Conservation (phyloP, 2,888 invertebrate genomes). For the Drosophila gaucha region DNA sequence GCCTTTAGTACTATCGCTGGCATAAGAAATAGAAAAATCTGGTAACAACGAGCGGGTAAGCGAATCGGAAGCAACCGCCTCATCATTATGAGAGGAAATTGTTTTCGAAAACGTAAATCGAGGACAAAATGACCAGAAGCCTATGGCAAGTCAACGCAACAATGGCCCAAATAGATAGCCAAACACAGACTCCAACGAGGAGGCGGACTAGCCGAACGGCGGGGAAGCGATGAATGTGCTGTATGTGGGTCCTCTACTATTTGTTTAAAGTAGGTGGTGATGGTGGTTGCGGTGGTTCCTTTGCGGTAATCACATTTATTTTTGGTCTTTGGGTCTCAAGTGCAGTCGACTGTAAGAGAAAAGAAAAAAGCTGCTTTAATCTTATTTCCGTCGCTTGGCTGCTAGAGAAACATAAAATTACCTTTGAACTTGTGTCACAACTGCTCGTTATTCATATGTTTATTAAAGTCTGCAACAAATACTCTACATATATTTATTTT, state of each 20-base stretch:
- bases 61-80: slow-evolving; percentile 56
- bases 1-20: slow-evolving; percentile 24
- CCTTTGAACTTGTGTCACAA: slow-evolving; percentile 57
- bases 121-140: slow-evolving; percentile 72
- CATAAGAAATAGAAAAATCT: slow-evolving; percentile 31
- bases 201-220: too few species aligned
- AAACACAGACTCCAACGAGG: slow-evolving; percentile 33
- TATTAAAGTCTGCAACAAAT: not conserved
- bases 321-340: slow-evolving; percentile 66
- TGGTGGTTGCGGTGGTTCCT: slow-evolving; percentile 13
- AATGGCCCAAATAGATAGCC: slow-evolving; percentile 58
- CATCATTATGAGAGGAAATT: slow-evolving; percentile 69
- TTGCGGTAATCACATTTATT: slow-evolving; percentile 67
- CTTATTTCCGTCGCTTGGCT: slow-evolving; percentile 43
- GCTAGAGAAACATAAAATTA: slow-evolving; percentile 39
- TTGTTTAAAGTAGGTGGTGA: slow-evolving; percentile 1
- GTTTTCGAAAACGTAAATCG: slow-evolving; percentile 76
- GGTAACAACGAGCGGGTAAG: slow-evolving; percentile 44
- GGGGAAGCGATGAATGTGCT: not conserved
- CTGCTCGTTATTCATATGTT: slow-evolving; percentile 18
- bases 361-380: slow-evolving; percentile 67
- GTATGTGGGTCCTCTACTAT: slow-evolving; percentile 2
- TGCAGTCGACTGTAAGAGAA: slow-evolving; percentile 66
- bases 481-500: not conserved
- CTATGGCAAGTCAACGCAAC: slow-evolving; percentile 60